A percentile compares a stretch with the other conserved stretches of the same genome.
Evolutionary conservation across 1,140 invertebrate genomes (phyloP).

Genomic region (Bombus huntii): DNA sequence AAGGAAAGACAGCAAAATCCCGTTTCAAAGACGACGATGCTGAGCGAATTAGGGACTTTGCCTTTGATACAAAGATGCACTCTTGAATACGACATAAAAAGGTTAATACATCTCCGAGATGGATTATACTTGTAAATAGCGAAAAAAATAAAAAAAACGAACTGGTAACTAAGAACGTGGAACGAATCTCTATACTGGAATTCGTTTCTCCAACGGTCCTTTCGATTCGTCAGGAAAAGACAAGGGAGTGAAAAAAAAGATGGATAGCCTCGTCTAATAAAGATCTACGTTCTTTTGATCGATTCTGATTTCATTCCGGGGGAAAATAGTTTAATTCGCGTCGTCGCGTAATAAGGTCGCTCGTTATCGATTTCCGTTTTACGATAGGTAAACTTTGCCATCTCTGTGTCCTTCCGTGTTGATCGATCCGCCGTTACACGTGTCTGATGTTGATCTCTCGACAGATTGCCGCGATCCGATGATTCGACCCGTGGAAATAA

Average conservation of each 20-base stretch:
- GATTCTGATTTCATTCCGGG: not conserved
- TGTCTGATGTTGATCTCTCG: constrained; percentile 18
- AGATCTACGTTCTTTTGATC: not conserved
- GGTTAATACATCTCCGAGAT: not conserved
- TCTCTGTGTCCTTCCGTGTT: constrained; percentile 5
- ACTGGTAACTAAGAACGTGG: no score
- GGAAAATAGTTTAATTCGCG: not conserved
- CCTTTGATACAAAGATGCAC: constrained; percentile 42
- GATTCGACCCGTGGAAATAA: constrained; percentile 11
- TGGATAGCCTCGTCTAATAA: not conserved
- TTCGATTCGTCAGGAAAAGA: not conserved
- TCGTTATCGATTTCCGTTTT: constrained; percentile 40
- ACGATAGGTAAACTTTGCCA: not conserved
- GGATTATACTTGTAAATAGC: no score
- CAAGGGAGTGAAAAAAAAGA: not conserved
- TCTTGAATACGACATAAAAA: constrained; percentile 24
- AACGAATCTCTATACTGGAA: no score
- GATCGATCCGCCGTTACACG: constrained; percentile 4
- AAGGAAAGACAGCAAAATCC: not conserved
- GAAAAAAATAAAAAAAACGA: no score
- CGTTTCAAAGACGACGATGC: not conserved
- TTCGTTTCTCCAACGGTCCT: not conserved
- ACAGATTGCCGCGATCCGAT: constrained; percentile 7
- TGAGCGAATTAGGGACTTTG: not conserved
- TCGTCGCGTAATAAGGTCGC: not conserved